Conservation (phyloP, 2,797 vertebrate species). For the Sebastiscus albofasciatus region DNA sequence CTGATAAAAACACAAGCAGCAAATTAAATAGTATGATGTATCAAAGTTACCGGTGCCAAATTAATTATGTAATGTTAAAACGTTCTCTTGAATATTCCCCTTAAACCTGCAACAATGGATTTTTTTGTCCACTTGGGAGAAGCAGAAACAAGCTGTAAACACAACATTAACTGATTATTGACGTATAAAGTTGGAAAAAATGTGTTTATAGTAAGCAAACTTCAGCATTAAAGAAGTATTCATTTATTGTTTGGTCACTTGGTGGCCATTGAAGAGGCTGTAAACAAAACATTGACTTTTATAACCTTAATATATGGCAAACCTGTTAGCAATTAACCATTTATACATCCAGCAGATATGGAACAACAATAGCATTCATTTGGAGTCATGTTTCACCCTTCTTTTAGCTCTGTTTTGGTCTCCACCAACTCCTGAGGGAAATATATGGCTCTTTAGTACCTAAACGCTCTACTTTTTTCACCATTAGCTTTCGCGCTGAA, state of each 20-base stretch:
- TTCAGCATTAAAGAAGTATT: neutral
- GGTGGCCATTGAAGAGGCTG: neutral
- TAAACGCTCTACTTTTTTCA: neutral
- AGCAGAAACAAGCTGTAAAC: neutral
- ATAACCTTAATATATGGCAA: neutral
- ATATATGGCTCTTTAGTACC: neutral
- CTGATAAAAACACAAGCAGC: neutral
- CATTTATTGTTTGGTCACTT: neutral
- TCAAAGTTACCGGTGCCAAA: neutral
- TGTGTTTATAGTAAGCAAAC: neutral
- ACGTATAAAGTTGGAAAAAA: neutral
- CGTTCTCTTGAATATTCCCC: neutral
- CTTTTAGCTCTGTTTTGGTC: neutral
- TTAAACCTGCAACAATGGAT: neutral
- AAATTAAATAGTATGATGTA: neutral
- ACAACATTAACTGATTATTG: neutral
- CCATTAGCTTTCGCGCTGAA: neutral
- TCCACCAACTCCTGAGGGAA: neutral
- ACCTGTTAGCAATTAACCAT: neutral
- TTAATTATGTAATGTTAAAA: neutral
- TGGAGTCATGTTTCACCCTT: neutral
- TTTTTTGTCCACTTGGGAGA: neutral
- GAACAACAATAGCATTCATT: neutral
- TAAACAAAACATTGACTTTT: neutral
- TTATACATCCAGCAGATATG: too few relatives aligned